Percentiles rank a stretch among this genome's conserved stretches.
These are phyloP conservation scores for Apteryx owenii DNA, from an alignment of 2,113 vertebrate species.

Conservation along the genomic window DNA sequence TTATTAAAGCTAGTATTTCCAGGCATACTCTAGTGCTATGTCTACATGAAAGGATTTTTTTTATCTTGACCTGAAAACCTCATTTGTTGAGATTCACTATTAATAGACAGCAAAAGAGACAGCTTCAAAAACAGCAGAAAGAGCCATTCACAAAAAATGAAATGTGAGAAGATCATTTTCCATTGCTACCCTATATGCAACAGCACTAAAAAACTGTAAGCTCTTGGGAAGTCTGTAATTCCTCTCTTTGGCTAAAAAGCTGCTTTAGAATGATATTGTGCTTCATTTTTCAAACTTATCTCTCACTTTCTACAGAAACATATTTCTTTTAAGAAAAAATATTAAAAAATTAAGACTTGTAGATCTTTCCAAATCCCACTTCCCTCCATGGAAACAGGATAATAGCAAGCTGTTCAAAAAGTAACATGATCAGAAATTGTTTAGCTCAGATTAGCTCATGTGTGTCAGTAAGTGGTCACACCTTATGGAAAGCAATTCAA, in stretches of 20 bases:
- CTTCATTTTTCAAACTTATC: background rate
- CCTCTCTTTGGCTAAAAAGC: background rate
- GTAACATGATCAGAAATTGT: background rate
- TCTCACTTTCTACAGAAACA: background rate
- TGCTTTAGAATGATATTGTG: background rate
- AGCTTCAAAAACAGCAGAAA: background rate
- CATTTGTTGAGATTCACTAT: background rate
- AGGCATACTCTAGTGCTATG: background rate
- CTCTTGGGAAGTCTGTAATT: background rate
- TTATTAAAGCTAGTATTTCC: background rate
- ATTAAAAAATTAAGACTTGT: background rate
- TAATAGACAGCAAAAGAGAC: background rate
- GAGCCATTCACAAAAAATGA: background rate
- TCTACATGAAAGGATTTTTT: background rate
- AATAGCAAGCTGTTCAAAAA: background rate
- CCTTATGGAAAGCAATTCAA: background rate
- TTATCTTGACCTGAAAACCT: background rate
- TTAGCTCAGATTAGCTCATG: background rate
- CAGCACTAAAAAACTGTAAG: background rate
- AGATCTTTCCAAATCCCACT: background rate
- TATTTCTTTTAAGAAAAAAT: background rate
- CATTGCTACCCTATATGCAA: background rate
- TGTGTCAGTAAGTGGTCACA: background rate
- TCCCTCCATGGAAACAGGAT: background rate
- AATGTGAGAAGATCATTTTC: background rate